Evolutionary conservation across 2,113 vertebrate species (phyloP), one percentile per base, ranked within the genome.

Genomic region (Agapornis roseicollis): DNA sequence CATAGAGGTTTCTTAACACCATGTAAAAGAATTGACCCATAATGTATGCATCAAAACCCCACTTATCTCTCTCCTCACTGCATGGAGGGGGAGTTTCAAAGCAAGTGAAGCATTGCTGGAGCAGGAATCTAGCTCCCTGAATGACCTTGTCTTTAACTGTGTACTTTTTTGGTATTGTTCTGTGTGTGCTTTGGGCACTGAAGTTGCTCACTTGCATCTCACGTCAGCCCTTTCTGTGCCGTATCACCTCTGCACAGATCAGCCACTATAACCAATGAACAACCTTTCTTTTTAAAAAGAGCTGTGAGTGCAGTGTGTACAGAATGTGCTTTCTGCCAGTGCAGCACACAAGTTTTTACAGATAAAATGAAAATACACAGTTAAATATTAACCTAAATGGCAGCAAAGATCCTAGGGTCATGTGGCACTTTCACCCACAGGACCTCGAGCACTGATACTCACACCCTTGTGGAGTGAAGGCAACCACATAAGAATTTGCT

Each of bases 381-480:
- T 92, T 92, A 88, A 93, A 89, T 90, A 84, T 94, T 96, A 96
- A 93, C 60, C 41, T 89, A 56, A 87, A 84, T 76, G 66, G 33
- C 52, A 94, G 56, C 69, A 71, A 85, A 64, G 64, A 55, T 90
- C 79, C 17, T 70, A 55, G 87, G 24, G 17, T 63, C 47, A 55
- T 15, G 33, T 65, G 56, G 9, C 31, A 42, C 33, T 63, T 17
- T 85, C 20, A 79, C 15, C 53, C 74, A 73, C 1, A 16, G 33
- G 8, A 58, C 55, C 0, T 0, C 44, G 28, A 49, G 4, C 13
- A 24, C 35, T 80, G 52, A 66, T 72, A 85, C 6, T 79, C 70
- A 82, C n/a, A 39, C 22, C 44, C 16, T 81, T 89, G 49, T 3
- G 6, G 52, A 25, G 17, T 46, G 44, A n/a, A 72, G 27, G 35